Conservation (phyloP, 1,140 invertebrate species). For the Drosophila tropicalis region DNA sequence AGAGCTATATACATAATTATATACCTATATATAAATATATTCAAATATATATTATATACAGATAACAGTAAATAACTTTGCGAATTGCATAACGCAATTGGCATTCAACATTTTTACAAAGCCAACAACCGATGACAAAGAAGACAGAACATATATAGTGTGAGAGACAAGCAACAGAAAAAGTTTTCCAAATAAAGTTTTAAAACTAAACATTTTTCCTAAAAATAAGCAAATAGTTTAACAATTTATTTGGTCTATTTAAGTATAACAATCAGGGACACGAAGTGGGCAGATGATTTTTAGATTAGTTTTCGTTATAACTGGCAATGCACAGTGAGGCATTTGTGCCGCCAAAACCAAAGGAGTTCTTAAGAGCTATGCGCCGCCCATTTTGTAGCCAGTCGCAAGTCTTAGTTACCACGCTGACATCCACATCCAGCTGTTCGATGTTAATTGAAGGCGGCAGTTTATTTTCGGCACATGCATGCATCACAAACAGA, state of each 20-base stretch:
- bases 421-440: constrained; percentile 85
- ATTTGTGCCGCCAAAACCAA: constrained; percentile 99
- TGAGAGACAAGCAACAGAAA: constrained; percentile 60
- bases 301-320: constrained; percentile 30
- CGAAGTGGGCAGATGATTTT: background rate
- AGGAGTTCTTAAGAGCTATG: constrained; percentile 98
- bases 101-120: constrained; percentile 73
- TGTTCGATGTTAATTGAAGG: constrained; percentile 95
- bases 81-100: constrained; percentile 56
- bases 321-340: constrained; percentile 91
- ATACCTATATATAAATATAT: constrained; percentile 58
- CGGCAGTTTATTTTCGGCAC: constrained; percentile 90
- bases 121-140: constrained; percentile 41
- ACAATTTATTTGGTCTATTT: constrained; percentile 54
- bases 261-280: constrained; percentile 35
- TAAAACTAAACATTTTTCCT: constrained; percentile 81
- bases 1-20: constrained; percentile 79
- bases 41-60: constrained; percentile 62
- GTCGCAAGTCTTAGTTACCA: constrained; percentile 50
- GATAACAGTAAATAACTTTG: constrained; percentile 65
- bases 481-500: constrained; percentile 92
- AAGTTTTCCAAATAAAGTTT: constrained; percentile 83
- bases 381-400: constrained; percentile 79
- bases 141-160: constrained; percentile 13
- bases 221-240: constrained; percentile 54